Base-by-base conservation (phyloP, 2,888 invertebrate genomes). In the Microdon myrmicae region DNA sequence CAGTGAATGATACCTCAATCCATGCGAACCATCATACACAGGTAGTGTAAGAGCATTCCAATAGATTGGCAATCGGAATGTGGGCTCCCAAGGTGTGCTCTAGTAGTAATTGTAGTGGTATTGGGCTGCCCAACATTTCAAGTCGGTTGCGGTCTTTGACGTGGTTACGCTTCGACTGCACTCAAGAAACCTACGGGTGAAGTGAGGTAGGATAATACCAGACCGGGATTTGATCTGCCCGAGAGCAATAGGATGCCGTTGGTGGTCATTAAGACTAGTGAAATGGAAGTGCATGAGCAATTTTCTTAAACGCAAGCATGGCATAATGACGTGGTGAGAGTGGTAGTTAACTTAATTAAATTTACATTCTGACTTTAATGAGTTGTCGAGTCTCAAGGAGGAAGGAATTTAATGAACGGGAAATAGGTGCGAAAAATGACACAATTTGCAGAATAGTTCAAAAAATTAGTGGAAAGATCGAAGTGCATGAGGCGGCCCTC, bases 331-430 rank as follows among this genome's bases (percentile, higher is more conserved):
- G 53, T 7, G 22, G 23, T 23, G 16, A 44, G 44, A 44, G 10
- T 26, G 17, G n/a, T n/a, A n/a, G 49, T 54, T 38, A 48, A 25
- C 34, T 10, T 64, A 64, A 64, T 64, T 64, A 58, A 58, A 58
- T 64, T 56, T 51, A 51, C 64, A 64, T 64, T 35, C 29, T n/a
- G n/a, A n/a, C n/a, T n/a, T n/a, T n/a, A n/a, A n/a, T n/a, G n/a
- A n/a, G n/a, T n/a, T n/a, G n/a, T n/a, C n/a, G n/a, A n/a, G n/a
- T n/a, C n/a, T n/a, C n/a, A n/a, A n/a, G n/a, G n/a, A n/a, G n/a
- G n/a, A n/a, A n/a, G n/a, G n/a, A n/a, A n/a, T n/a, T n/a, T n/a
- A n/a, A n/a, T n/a, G n/a, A n/a, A n/a, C n/a, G n/a, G n/a, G n/a
- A n/a, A n/a, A n/a, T n/a, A n/a, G n/a, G n/a, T n/a, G n/a, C n/a